Conservation (phyloP, 1,140 invertebrate genomes). For the Drosophila trapezifrons region DNA sequence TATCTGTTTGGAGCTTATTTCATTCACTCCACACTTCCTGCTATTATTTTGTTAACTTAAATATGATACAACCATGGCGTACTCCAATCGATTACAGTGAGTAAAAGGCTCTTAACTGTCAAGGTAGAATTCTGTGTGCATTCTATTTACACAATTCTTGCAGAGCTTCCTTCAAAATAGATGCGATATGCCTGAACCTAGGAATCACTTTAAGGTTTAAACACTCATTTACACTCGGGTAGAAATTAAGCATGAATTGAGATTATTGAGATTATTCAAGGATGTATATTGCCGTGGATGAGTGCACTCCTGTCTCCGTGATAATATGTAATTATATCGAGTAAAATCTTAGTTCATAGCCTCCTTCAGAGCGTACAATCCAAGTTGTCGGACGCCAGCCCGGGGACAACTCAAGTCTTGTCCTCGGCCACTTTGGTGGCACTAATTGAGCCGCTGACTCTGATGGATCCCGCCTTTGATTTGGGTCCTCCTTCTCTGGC, state of each 20-base stretch:
- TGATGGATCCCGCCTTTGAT: constrained; percentile 17
- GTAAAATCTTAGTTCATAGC: constrained; percentile 41
- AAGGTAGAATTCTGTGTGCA: constrained; percentile 36
- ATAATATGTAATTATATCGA: constrained; percentile 28
- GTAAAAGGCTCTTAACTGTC: constrained; percentile 9
- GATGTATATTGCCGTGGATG: constrained; percentile 15
- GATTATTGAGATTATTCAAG: neutral
- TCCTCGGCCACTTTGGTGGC: constrained; percentile 75
- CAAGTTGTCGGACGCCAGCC: constrained; percentile 2
- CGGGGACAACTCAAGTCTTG: constrained; percentile 60
- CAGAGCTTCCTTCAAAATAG: constrained; percentile 10
- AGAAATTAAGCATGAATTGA: constrained; percentile 17
- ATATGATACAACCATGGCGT: constrained; percentile 41
- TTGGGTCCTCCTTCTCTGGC: constrained; percentile 22
- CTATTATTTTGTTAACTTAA: constrained; percentile 22
- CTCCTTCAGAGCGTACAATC: constrained; percentile 24
- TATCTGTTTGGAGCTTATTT: neutral
- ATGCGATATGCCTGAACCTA: constrained; percentile 40
- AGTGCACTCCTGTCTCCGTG: constrained; percentile 1
- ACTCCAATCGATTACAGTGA: constrained; percentile 15
- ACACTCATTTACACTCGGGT: constrained; percentile 32
- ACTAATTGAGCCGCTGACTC: constrained; percentile 71
- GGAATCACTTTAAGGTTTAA: constrained; percentile 13
- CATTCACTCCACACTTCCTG: neutral
- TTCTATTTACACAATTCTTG: constrained; percentile 59